Conservation (phyloP, 2,888 invertebrate species). For the Brenthis daphne region DNA sequence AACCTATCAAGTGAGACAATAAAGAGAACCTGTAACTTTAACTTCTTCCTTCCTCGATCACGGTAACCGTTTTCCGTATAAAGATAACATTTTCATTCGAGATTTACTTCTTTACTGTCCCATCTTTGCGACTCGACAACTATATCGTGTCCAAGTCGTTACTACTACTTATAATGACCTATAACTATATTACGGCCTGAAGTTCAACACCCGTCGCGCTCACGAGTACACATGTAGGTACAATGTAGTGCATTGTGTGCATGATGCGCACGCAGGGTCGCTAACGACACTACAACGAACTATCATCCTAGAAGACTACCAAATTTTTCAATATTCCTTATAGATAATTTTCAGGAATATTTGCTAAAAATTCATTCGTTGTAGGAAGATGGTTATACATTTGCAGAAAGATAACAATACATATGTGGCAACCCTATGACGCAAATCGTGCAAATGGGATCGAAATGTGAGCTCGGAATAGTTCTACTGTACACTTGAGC, state of each 20-base stretch:
- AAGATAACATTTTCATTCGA: background rate
- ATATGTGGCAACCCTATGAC: background rate
- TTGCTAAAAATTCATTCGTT: no score
- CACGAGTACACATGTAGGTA: slow-evolving; percentile 9
- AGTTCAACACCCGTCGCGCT: slow-evolving; percentile 29
- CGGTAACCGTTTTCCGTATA: background rate
- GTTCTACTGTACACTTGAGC: slow-evolving; percentile 21
- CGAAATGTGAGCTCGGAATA: slow-evolving; percentile 11
- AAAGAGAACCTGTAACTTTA: slow-evolving; percentile 43
- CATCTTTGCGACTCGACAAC: slow-evolving; percentile 31
- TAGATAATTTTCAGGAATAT: no score
- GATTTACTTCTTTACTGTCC: slow-evolving; percentile 49
- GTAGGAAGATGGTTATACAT: background rate
- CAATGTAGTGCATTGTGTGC: slow-evolving; percentile 4
- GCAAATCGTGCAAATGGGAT: slow-evolving; percentile 21
- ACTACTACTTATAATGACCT: slow-evolving; percentile 25
- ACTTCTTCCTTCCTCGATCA: background rate
- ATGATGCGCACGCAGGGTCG: slow-evolving; percentile 8
- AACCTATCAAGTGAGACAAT: slow-evolving; percentile 49
- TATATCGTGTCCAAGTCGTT: slow-evolving; percentile 28
- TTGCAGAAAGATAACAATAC: no score
- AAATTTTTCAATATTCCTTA: no score
- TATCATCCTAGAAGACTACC: background rate
- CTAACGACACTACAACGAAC: background rate
- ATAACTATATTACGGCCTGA: slow-evolving; percentile 30